These are phyloP conservation scores for Rhynchonycteris naso DNA, from an alignment of 2,797 vertebrate species.

Conservation along the genomic window DNA sequence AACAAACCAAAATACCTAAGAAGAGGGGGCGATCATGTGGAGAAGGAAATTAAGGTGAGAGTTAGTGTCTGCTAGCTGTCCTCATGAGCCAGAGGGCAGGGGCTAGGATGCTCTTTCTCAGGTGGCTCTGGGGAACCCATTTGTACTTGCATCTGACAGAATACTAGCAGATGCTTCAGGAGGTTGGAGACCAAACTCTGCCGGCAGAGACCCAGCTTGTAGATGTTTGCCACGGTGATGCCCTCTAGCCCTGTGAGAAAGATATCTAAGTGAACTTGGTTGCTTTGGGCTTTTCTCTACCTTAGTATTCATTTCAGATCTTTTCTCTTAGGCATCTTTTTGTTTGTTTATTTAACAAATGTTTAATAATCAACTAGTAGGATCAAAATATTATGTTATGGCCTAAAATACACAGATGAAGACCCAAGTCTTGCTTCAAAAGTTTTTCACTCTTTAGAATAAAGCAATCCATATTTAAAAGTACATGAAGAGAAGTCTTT, in stretches of 20 bases:
- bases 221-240: background rate
- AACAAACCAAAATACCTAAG: background rate
- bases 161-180: background rate
- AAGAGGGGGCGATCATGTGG: background rate
- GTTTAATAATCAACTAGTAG: slow-evolving; percentile 32
- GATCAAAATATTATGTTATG: background rate
- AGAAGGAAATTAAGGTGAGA: background rate
- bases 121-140: background rate
- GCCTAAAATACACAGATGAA: background rate
- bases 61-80: background rate
- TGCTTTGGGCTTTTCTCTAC: background rate
- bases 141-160: background rate
- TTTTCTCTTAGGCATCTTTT: background rate
- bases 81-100: background rate
- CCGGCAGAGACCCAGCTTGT: background rate
- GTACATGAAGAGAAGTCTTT: background rate
- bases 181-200: background rate
- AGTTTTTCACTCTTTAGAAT: background rate
- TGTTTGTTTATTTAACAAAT: slow-evolving; percentile 20
- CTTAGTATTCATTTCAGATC: slow-evolving; percentile 22
- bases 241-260: background rate
- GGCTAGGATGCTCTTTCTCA: background rate
- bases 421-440: background rate
- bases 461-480: background rate
- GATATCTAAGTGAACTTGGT: background rate